Base-by-base conservation (phyloP, 1,140 invertebrate species). In the Trichonephila clavata region DNA sequence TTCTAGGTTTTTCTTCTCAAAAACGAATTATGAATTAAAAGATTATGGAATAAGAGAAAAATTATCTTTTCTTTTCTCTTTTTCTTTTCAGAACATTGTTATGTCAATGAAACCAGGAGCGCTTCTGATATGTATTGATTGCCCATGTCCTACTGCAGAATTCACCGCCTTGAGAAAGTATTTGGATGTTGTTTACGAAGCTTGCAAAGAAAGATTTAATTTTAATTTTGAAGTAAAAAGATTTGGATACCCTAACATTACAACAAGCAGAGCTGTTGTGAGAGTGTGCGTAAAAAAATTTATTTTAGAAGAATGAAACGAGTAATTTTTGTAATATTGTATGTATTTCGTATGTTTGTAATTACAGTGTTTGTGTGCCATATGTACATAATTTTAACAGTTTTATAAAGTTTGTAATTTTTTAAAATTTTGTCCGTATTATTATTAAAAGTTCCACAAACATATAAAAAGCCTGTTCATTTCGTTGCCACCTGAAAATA, bases 181-280 rank as follows among this genome's bases (percentile, higher is more conserved):
- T 10, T 5, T 90, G 10, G 89, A 90, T 10, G 27, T 32, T 61
- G 57, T 81, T 10, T 90, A 90, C 18, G 77, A 60, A 39, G 68
- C 89, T 10, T 32, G 14, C 16, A 90, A 90, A 10, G 77, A 81
- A 14, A 81, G 61, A 50, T 90, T 90, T n/a, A 27, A 90, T 14
- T 90, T 90, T 20, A 39, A 90, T 32, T 90, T 81, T 43, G 50
- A 90, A 61, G 89, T 90, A 10, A 16, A 90, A 61, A 80, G 89
- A 39, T 90, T 90, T 43, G 89, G 24, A 1, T 90, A 21, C 39
- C 50, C 68, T 6, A 90, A 90, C 59, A 80, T 90, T n/a, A 90
- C 89, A 0, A 27, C 89, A 16, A 60, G 89, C 27, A 59, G 59
- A 81, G 89, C 89, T 27, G 43, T 50, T 59, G 71, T 90, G 6